Percentiles rank a stretch among this genome's conserved stretches.
Conservation (phyloP, 2,113 vertebrate species). For the Capreolus pygargus region DNA sequence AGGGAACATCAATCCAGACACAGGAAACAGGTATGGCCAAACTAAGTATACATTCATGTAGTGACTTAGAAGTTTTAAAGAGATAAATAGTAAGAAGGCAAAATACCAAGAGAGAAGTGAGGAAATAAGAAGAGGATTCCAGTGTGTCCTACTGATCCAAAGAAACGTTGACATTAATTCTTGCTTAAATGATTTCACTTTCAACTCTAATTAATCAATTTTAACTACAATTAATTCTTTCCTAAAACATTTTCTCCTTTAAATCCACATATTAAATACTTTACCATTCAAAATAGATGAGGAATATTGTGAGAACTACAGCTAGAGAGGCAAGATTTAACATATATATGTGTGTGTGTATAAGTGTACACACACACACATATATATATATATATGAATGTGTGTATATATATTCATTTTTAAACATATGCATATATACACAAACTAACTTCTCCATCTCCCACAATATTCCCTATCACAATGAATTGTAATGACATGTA, state of each 20-base stretch:
- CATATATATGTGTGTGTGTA: background rate
- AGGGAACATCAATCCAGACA: background rate
- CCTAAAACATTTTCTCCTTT: background rate
- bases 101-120: background rate
- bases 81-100: background rate
- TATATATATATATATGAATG: background rate
- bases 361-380: too few species aligned
- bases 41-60: background rate
- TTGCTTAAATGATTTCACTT: background rate
- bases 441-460: background rate
- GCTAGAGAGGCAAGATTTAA: background rate
- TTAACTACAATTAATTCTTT: background rate
- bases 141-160: background rate
- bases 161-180: background rate
- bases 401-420: background rate
- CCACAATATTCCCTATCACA: background rate
- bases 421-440: background rate
- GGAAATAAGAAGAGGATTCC: background rate
- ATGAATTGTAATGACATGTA: background rate
- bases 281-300: background rate
- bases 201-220: background rate
- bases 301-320: background rate
- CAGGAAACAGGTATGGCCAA: background rate
- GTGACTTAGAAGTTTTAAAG: background rate
- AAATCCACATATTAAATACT: background rate